A percentile compares a stretch with the other conserved stretches of the same genome.
These are phyloP conservation scores for Sus cebifrons DNA, from an alignment of 2,797 vertebrate genomes.

Conservation along the genomic window DNA sequence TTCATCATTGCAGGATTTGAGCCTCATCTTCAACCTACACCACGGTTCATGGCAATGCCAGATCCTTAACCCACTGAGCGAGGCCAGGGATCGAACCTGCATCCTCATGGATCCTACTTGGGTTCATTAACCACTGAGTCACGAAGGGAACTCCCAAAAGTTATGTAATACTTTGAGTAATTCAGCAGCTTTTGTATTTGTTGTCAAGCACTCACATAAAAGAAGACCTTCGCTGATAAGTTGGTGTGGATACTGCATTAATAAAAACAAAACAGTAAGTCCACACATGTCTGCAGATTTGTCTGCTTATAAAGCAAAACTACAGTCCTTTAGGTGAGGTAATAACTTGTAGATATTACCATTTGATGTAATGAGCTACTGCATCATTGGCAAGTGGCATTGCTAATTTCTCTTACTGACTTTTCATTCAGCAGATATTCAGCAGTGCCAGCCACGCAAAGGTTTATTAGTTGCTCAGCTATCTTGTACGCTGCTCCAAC, in stretches of 20 bases:
- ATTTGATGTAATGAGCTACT: not conserved
- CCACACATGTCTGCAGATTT: not conserved
- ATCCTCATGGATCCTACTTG: no score
- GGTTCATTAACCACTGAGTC: no score
- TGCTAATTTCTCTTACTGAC: not conserved
- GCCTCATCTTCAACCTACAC: no score
- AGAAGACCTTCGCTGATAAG: not conserved
- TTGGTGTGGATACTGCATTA: conserved; percentile 14
- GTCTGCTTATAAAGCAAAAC: not conserved
- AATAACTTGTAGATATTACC: not conserved
- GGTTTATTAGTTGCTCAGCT: not conserved
- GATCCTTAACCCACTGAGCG: no score
- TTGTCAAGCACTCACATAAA: conserved; percentile 55
- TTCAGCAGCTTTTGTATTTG: not conserved
- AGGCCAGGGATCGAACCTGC: no score
- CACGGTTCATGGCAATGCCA: no score
- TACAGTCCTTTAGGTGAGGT: not conserved
- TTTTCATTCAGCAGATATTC: not conserved
- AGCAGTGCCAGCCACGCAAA: not conserved
- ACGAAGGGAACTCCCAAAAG: not conserved
- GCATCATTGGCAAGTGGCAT: not conserved
- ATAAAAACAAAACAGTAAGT: conserved; percentile 32
- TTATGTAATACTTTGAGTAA: conserved; percentile 44
- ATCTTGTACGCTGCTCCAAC: not conserved
- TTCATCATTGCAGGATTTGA: no score